phyloP scores from a whole-genome alignment of 2,797 vertebrate genomes.

The Setipinna tenuifilis region DNA sequence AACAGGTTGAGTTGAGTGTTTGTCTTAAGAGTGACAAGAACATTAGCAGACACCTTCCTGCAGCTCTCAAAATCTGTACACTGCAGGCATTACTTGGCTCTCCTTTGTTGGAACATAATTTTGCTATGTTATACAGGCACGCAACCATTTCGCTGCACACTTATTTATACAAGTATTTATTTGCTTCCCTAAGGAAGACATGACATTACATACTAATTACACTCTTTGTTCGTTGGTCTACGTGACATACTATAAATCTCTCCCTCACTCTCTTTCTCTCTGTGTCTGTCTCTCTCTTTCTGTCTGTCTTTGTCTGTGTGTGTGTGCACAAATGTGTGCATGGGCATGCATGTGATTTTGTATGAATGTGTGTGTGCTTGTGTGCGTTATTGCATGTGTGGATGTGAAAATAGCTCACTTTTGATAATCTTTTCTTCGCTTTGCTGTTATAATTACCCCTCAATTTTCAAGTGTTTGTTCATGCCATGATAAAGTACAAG shows the following conservation, averaged over 20 bases:
- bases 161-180: not conserved
- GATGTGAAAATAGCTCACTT: conserved; percentile 27
- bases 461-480: conserved; percentile 41
- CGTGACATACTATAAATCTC: not conserved
- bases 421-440: not conserved
- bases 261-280: too few species aligned
- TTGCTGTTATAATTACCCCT: not conserved
- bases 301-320: too few species aligned
- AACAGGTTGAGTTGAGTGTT: too few species aligned
- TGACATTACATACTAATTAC: not conserved
- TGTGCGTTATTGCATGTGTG: not conserved
- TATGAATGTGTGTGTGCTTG: not conserved
- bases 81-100: too few species aligned
- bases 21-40: too few species aligned
- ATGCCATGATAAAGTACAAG: conserved; percentile 5
- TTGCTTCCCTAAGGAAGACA: not conserved
- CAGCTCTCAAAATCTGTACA: too few species aligned
- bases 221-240: not conserved
- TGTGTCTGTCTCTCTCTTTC: too few species aligned
- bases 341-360: not conserved
- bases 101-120: not conserved
- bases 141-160: not conserved
- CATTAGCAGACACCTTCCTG: too few species aligned
- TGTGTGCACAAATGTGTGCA: too few species aligned
- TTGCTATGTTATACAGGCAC: not conserved